Conservation (phyloP, 1,140 invertebrate genomes). For the Holotrichia oblita region DNA sequence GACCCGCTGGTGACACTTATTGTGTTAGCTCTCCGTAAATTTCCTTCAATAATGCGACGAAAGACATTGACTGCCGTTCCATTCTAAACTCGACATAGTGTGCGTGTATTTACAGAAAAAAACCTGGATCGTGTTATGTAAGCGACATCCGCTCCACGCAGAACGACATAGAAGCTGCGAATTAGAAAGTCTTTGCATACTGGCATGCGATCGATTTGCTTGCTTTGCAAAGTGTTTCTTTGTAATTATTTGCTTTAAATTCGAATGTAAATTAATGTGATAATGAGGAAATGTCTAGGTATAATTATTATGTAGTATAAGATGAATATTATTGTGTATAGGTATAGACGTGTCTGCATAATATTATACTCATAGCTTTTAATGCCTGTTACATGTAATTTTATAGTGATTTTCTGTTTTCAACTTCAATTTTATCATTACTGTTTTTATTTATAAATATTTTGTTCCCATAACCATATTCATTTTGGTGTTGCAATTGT, state of each 20-base stretch:
- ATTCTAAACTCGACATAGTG: not conserved
- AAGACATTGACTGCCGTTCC: not conserved
- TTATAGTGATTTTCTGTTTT: too few species aligned
- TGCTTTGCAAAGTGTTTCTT: not conserved
- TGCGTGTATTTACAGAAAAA: not conserved
- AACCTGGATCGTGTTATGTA: not conserved
- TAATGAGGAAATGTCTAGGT: not conserved
- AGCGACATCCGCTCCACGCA: conserved; percentile 3
- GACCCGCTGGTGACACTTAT: conserved; percentile 15
- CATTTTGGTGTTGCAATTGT: too few species aligned
- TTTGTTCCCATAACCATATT: too few species aligned
- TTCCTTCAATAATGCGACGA: conserved; percentile 19
- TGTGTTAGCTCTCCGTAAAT: not conserved
- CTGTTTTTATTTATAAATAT: too few species aligned
- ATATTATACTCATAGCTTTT: too few species aligned
- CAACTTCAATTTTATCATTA: too few species aligned
- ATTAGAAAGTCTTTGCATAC: conserved; percentile 24
- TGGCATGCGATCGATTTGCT: not conserved
- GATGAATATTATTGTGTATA: not conserved
- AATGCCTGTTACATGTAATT: too few species aligned
- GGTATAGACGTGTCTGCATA: too few species aligned
- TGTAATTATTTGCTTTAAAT: not conserved
- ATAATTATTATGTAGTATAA: not conserved
- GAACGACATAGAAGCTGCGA: conserved; percentile 7
- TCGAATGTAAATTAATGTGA: not conserved